Conservation (phyloP, 2,797 vertebrate species). For the Hippopotamyrus pictus region DNA sequence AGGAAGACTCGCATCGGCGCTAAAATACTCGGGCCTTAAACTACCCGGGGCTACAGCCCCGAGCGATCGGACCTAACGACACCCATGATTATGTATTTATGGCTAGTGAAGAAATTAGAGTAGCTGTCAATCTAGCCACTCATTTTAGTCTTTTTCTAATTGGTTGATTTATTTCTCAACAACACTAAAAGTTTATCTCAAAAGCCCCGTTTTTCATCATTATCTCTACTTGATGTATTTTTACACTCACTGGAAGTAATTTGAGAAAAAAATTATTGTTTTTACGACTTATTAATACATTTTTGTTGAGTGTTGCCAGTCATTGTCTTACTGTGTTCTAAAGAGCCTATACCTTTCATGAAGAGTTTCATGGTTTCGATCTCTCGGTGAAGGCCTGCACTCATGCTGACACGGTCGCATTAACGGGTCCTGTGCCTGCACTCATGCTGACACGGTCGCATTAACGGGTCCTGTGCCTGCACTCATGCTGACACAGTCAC, state of each 20-base stretch:
- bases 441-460: not conserved
- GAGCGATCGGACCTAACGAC: not conserved
- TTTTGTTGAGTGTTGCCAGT: not conserved
- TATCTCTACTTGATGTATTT: not conserved
- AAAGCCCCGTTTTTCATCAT: not conserved
- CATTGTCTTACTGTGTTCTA: not conserved
- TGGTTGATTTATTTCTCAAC: not conserved
- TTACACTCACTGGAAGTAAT: not conserved
- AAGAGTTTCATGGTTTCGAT: not conserved
- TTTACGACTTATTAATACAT: not conserved
- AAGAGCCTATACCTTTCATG: not conserved
- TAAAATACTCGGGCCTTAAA: not conserved
- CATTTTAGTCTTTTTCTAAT: not conserved
- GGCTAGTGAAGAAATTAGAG: not conserved
- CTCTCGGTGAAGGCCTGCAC: not conserved
- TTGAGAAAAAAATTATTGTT: not conserved
- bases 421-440: not conserved
- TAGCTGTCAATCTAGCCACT: not conserved
- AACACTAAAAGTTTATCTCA: not conserved
- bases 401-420: not conserved
- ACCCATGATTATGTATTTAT: not conserved
- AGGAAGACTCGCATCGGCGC: not conserved
- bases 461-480: not conserved
- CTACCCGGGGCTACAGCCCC: not conserved
- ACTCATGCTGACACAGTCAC: not conserved